Conservation (phyloP, 2,888 invertebrate genomes). For the Brachynemurus nebulosus region DNA sequence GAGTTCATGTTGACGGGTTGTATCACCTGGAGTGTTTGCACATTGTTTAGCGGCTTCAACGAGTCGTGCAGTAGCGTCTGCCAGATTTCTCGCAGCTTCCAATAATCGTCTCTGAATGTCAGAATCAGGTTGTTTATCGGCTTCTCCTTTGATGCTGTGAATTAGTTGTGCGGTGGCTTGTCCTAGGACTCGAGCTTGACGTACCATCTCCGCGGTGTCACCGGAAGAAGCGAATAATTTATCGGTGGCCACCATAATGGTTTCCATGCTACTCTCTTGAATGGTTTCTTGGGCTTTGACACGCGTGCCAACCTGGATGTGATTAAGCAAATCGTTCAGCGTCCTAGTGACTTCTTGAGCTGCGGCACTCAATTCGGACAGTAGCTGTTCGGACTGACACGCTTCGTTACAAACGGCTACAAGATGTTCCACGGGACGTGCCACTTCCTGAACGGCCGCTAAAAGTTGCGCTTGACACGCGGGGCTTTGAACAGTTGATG, state of each 20-base stretch:
- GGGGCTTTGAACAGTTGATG: constrained; percentile 66
- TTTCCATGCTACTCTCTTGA: constrained; percentile 74
- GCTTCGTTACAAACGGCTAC: constrained; percentile 68
- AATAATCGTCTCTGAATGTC: constrained; percentile 80
- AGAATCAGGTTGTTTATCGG: constrained; percentile 73
- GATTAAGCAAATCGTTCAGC: constrained; percentile 76
- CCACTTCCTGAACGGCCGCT: constrained; percentile 85
- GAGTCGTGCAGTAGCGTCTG: constrained; percentile 93
- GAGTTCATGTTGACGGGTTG: constrained; percentile 68
- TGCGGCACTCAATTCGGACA: constrained; percentile 66
- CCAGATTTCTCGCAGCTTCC: constrained; percentile 87
- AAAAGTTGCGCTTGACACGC: constrained; percentile 84
- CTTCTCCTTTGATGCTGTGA: constrained; percentile 89
- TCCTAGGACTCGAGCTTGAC: constrained; percentile 79
- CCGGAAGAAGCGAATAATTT: constrained; percentile 71
- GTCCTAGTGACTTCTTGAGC: constrained; percentile 81
- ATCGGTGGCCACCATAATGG: constrained; percentile 80
- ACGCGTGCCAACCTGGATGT: constrained; percentile 58
- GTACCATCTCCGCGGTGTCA: constrained; percentile 87
- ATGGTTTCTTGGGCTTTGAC: constrained; percentile 48
- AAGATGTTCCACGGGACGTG: constrained; percentile 78
- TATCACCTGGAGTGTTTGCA: constrained; percentile 71
- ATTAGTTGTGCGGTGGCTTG: constrained; percentile 91
- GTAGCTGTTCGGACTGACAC: constrained; percentile 48
- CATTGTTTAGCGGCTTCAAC: constrained; percentile 93